Evolutionary conservation across 2,113 vertebrate species (phyloP), one percentile per base, ranked within the genome.

Genomic region (Azemiops feae): DNA sequence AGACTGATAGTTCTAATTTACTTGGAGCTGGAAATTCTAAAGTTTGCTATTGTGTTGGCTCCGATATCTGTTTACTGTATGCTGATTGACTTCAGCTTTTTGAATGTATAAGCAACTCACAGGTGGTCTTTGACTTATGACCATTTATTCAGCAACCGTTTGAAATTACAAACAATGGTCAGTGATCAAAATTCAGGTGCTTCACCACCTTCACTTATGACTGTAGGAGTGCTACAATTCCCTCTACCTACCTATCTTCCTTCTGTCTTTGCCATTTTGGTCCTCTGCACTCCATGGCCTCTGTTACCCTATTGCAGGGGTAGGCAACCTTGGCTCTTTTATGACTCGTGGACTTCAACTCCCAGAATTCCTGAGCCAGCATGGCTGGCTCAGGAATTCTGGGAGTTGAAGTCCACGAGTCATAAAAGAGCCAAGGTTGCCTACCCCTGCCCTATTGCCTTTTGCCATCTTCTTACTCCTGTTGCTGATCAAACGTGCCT

Each of bases 1-100:
- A 30, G 92, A 52, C 93, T n/a, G 74, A 53, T 7, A 89, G 91
- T n/a, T 94, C 81, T 94, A 94, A 91, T 95, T 96, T 95, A 93
- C 95, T 86, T 52, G 92, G 89, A 25, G 11, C 45, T 91, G 85
- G 39, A 87, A 94, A 94, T 45, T 10, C 54, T 93, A 60, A 94
- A 93, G 85, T 7, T 93, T 93, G 45, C 7, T 43, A 55, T 92
- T 95, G 3, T 34, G 43, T 90, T 95, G 10, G 34, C 69, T 52
- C 9, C 30, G 22, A 27, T 90, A 22, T 74, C 25, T 20, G 6
- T 52, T 9, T n/a, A 85, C 25, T 85, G 39, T 54, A 23, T 85
- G n/a, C 74, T 34, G 20, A 25, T 34, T 91, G 27, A 91, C 8
- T 54, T 85, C 57, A 39, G 1, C 52, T 45, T 91, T 91, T 57